phyloP scores from a whole-genome alignment of 1,140 invertebrate species.

The Camponotus floridanus region DNA sequence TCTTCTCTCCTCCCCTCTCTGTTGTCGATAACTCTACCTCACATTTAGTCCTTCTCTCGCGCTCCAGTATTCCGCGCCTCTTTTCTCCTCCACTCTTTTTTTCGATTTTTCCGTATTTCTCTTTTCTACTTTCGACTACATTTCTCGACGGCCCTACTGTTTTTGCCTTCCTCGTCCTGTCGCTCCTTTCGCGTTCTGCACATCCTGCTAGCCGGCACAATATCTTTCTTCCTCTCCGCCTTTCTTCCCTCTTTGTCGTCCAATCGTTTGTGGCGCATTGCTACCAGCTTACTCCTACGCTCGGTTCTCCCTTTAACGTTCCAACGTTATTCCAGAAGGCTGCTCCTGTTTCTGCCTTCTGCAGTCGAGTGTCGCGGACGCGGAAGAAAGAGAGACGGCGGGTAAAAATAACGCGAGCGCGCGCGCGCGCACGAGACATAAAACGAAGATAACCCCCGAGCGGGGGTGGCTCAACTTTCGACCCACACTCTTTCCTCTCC shows the following conservation, averaged over 20 bases:
- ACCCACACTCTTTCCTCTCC: conserved; percentile 68
- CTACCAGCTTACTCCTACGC: conserved; percentile 53
- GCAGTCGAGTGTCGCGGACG: conserved; percentile 53
- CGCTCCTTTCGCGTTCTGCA: neutral
- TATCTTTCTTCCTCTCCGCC: conserved; percentile 52
- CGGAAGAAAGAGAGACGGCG: conserved; percentile 13
- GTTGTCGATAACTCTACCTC: conserved; percentile 10
- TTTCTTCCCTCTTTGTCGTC: conserved; percentile 47
- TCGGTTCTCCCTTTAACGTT: conserved; percentile 73
- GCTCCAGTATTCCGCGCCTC: conserved; percentile 23
- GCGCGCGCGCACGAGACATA: neutral
- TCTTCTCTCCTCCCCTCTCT: neutral
- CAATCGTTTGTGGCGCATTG: conserved; percentile 54
- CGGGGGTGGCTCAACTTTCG: conserved; percentile 44
- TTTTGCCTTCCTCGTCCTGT: conserved; percentile 11
- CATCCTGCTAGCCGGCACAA: conserved; percentile 37
- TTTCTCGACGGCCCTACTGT: conserved; percentile 17
- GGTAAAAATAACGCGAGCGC: conserved; percentile 17
- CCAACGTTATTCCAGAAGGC: conserved; percentile 70
- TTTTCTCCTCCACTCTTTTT: neutral
- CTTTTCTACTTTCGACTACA: conserved; percentile 8
- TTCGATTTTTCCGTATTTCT: conserved; percentile 38
- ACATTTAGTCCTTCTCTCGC: conserved; percentile 2
- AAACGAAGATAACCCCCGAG: neutral
- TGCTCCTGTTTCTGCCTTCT: conserved; percentile 69